Conservation (phyloP, 2,113 vertebrate species). For the Daubentonia madagascariensis region DNA sequence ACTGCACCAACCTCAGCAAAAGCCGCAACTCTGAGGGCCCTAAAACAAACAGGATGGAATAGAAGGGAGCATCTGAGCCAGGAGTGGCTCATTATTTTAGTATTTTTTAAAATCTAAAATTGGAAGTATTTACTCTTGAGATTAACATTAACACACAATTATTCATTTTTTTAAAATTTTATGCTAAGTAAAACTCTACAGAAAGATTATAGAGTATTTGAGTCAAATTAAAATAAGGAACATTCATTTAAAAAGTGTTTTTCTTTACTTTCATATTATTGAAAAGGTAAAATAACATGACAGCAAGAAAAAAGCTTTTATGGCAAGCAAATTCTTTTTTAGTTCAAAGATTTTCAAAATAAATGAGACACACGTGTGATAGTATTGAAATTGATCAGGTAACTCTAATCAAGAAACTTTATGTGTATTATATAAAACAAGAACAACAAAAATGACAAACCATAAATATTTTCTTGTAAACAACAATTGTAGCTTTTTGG, state of each 20-base stretch:
- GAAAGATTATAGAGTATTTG: neutral
- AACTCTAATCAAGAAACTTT: neutral
- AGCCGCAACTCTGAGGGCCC: neutral
- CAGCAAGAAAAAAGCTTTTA: neutral
- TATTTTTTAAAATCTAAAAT: neutral
- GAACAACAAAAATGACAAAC: neutral
- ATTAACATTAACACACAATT: neutral
- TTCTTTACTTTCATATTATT: neutral
- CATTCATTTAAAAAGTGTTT: neutral
- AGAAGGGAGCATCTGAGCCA: neutral
- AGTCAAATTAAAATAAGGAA: constrained; percentile 15
- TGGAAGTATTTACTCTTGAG: neutral
- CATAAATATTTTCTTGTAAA: neutral
- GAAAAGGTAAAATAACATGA: neutral
- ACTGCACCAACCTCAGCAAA: neutral
- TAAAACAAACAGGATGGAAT: neutral
- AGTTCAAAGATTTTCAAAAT: neutral
- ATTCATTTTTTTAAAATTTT: neutral
- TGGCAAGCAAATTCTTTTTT: neutral
- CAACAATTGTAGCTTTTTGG: neutral
- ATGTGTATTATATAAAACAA: neutral
- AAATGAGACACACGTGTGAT: neutral
- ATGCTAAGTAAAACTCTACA: neutral
- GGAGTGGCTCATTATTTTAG: neutral
- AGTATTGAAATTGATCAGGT: neutral